phyloP scores from a whole-genome alignment of 64 coral and sea anemone species.

The Anthopleura sola region DNA sequence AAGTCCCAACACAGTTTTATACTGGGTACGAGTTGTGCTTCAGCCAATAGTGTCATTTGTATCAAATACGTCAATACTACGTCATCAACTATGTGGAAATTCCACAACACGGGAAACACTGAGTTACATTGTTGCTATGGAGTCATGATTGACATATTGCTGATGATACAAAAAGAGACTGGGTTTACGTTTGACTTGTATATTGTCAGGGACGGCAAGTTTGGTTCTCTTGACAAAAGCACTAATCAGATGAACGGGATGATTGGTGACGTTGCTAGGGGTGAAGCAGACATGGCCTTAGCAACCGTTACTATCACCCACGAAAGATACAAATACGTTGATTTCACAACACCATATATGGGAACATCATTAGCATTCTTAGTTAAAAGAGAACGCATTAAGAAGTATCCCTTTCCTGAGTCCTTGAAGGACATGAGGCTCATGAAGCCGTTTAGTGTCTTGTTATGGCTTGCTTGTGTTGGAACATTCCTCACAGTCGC shows the following conservation, averaged over 20 bases:
- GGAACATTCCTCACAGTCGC: constrained; percentile 49
- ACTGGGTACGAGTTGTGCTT: constrained; percentile 59
- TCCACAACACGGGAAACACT: neutral
- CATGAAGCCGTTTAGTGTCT: constrained; percentile 72
- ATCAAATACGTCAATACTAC: constrained; percentile 41
- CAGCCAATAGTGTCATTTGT: constrained; percentile 42
- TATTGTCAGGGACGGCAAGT: constrained; percentile 76
- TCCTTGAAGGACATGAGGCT: constrained; percentile 77
- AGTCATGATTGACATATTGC: constrained; percentile 76
- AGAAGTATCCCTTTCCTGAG: constrained; percentile 52
- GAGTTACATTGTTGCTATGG: constrained; percentile 70
- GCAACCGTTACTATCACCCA: constrained; percentile 70
- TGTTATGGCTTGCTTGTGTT: constrained; percentile 66
- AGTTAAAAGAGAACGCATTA: constrained; percentile 42
- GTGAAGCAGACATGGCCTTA: constrained; percentile 73
- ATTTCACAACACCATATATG: constrained; percentile 65
- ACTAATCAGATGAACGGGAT: constrained; percentile 72
- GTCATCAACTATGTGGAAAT: no score
- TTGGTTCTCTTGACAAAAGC: constrained; percentile 57
- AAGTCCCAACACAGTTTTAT: constrained; percentile 59
- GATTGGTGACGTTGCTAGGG: constrained; percentile 72
- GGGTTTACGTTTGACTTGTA: constrained; percentile 80
- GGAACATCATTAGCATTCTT: constrained; percentile 66
- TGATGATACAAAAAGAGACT: constrained; percentile 51
- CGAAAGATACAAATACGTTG: constrained; percentile 49